Evolutionary conservation across 1,140 invertebrate species (phyloP), one percentile per base, ranked within the genome.

Genomic region (Aphaenogaster floridana): DNA sequence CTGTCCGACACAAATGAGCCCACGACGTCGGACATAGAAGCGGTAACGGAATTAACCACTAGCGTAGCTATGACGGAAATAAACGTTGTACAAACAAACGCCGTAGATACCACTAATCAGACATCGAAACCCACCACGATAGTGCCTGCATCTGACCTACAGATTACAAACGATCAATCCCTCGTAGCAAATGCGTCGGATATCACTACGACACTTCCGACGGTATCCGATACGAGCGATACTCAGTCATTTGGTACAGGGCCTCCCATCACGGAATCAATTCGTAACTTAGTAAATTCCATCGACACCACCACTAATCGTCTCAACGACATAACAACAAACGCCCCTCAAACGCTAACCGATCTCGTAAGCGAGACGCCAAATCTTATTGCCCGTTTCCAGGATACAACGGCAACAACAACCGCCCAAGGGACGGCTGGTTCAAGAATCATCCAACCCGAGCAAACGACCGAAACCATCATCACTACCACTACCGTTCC

Each of bases 401-500:
- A 95, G 95, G 94, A 94, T 91, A 89, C 92, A 85, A 94, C 93
- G 77, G 87, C 92, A 92, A 81, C 92, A 92, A 85, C 93, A 95
- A 95, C 92, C 90, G 94, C 94, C 93, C 95, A 95, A 95, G 88
- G 91, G 94, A 95, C 94, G 94, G 94, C 93, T 93, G 92, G 92
- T 93, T 91, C 88, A 61, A 86, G 90, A 79, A 93, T 91, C 71
- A 89, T 86, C 8, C 90, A 88, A 93, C 69, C 90, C 39, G 68
- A 89, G 45, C 92, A 90, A 86, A 91, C 88, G 36, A 93, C 84
- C 86, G 66, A 78, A 76, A 74, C 76, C 4, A 88, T 48, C 69
- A 84, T 42, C n/a, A 78, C 85, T 54, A 71, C 84, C 54, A 66
- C 9, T 61, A 81, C 52, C 28, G 66, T 88, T 64, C 39, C 48